Percentiles rank a stretch among this genome's conserved stretches.
Conservation (phyloP, 2,113 vertebrate species). For the Neopipo cinnamomea region DNA sequence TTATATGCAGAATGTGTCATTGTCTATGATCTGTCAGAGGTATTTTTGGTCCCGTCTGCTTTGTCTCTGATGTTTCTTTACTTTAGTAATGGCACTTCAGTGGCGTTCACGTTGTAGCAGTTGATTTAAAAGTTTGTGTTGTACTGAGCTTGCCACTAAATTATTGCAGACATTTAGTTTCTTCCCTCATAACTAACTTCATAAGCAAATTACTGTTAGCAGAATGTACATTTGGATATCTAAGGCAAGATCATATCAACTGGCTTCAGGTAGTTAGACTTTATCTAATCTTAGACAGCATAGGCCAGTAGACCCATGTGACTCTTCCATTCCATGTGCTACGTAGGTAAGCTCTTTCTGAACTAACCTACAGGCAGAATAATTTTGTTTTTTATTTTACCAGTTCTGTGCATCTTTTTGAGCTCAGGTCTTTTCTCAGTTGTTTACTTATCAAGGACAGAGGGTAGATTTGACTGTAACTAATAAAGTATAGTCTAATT, state of each 20-base stretch:
- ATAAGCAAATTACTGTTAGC: background rate
- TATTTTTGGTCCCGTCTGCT: background rate
- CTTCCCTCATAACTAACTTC: background rate
- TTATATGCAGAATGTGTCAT: background rate
- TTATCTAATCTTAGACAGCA: background rate
- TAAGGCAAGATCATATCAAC: background rate
- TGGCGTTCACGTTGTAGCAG: background rate
- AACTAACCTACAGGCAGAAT: background rate
- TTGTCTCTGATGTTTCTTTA: background rate
- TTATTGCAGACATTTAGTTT: background rate
- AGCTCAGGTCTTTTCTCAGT: background rate
- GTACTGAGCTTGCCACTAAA: background rate
- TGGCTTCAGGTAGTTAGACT: background rate
- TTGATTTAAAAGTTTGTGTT: background rate
- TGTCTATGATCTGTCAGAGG: rapidly evolving
- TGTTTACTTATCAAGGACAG: background rate
- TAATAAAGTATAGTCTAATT: background rate
- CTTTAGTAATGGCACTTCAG: background rate
- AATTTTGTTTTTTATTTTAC: background rate
- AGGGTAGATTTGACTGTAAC: background rate
- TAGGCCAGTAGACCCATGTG: background rate
- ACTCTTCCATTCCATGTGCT: background rate
- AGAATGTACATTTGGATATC: background rate
- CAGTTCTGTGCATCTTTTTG: background rate
- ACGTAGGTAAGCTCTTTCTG: background rate